These are phyloP conservation scores for Thaumetopoea pityocampa DNA, from an alignment of 1,140 invertebrate genomes.

Conservation along the genomic window DNA sequence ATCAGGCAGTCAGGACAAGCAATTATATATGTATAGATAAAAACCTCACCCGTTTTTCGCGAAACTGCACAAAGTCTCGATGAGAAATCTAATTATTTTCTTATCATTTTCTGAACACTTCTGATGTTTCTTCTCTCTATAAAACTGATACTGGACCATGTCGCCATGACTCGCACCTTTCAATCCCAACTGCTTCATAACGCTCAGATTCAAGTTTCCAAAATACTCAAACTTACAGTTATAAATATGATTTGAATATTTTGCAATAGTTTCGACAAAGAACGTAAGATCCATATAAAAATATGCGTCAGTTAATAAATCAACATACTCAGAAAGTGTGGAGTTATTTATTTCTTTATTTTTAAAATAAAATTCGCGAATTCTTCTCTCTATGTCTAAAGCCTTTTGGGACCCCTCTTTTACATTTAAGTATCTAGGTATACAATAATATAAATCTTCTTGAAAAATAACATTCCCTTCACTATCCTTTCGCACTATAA, in stretches of 20 bases:
- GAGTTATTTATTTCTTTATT: slow-evolving; percentile 34
- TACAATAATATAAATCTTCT: slow-evolving; percentile 53
- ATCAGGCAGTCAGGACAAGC: no score
- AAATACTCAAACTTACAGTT: slow-evolving; percentile 70
- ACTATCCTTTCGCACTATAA: no score
- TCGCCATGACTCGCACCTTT: slow-evolving; percentile 79
- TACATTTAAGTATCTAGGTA: slow-evolving; percentile 44
- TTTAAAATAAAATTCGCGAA: slow-evolving; percentile 73
- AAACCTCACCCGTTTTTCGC: slow-evolving; percentile 79
- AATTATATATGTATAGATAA: neutral
- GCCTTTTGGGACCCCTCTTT: slow-evolving; percentile 22
- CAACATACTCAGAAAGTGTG: slow-evolving; percentile 40
- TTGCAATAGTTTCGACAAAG: slow-evolving; percentile 47
- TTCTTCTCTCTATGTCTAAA: slow-evolving; percentile 36
- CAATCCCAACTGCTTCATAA: slow-evolving; percentile 43
- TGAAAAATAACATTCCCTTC: no score
- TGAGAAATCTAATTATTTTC: slow-evolving; percentile 59
- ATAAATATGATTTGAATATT: slow-evolving; percentile 47
- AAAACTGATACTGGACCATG: slow-evolving; percentile 79
- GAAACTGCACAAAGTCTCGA: slow-evolving; percentile 82
- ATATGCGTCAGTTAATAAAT: slow-evolving; percentile 61
- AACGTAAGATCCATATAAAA: slow-evolving; percentile 67
- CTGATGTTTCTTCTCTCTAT: slow-evolving; percentile 58
- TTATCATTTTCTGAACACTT: slow-evolving; percentile 42
- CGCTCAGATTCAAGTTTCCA: slow-evolving; percentile 50